Evolutionary conservation across 2,797 vertebrate species (phyloP).

Genomic region (Luscinia luscinia): DNA sequence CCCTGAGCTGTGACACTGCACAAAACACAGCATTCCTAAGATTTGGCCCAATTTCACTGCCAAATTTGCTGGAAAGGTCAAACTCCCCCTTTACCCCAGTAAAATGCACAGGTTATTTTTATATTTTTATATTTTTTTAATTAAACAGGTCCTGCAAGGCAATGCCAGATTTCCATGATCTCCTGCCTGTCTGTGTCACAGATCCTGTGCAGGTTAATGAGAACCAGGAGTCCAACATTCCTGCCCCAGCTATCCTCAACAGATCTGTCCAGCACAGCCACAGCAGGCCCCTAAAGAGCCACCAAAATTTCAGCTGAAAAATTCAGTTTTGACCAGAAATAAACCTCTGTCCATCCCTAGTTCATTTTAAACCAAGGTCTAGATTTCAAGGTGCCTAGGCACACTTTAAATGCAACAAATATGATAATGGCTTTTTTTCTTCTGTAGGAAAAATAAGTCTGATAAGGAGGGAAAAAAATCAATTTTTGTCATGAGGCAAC

Average conservation of each 20-base stretch:
- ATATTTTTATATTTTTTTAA: background rate
- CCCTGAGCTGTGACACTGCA: fast-evolving
- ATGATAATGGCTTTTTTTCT: background rate
- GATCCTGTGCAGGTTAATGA: background rate
- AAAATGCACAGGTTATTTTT: background rate
- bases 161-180: background rate
- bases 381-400: background rate
- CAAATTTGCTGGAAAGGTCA: background rate
- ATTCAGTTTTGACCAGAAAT: background rate
- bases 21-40: background rate
- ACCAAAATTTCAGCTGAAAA: background rate
- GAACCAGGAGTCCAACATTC: background rate
- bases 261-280: background rate
- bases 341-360: background rate
- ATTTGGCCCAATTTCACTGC: background rate
- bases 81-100: background rate
- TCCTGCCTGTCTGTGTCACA: background rate
- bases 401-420: background rate
- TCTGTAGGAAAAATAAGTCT: background rate
- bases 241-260: background rate
- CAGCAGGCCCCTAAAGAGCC: background rate
- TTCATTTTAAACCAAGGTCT: background rate
- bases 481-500: slow-evolving; percentile 17
- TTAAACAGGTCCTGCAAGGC: background rate
- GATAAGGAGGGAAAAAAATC: background rate